These are phyloP conservation scores for Agapornis canus DNA, from an alignment of 2,797 vertebrate genomes.

Conservation along the genomic window DNA sequence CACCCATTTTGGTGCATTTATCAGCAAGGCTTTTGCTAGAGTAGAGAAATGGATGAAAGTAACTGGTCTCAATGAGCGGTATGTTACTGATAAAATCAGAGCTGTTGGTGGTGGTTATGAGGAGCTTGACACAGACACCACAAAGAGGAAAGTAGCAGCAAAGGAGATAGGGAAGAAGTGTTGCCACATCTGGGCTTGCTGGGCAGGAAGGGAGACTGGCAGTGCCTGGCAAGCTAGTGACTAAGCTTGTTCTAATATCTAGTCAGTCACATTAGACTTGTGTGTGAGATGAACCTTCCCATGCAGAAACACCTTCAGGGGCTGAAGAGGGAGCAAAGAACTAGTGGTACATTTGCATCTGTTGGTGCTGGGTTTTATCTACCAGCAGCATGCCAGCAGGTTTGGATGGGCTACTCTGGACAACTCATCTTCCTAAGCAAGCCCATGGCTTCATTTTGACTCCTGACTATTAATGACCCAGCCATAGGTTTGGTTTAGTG, in stretches of 20 bases:
- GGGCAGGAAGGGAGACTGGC: neutral
- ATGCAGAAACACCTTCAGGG: rapidly evolving
- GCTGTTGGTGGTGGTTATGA: neutral
- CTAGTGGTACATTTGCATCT: neutral
- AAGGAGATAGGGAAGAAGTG: neutral
- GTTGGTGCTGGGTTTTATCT: neutral
- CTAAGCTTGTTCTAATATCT: slow-evolving; percentile 8
- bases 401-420: neutral
- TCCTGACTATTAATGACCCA: neutral
- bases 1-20: neutral
- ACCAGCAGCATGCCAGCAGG: neutral
- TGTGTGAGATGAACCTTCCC: neutral
- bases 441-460: neutral
- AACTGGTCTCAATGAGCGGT: neutral
- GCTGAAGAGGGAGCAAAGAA: neutral
- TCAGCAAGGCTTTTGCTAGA: neutral
- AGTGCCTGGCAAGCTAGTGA: neutral
- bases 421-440: neutral
- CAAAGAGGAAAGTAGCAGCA: neutral
- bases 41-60: neutral
- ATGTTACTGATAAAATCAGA: neutral
- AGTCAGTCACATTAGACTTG: neutral
- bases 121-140: neutral
- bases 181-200: neutral
- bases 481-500: neutral